Evolutionary conservation across 2,888 invertebrate species (phyloP).

Genomic region (Tridacna crocea): DNA sequence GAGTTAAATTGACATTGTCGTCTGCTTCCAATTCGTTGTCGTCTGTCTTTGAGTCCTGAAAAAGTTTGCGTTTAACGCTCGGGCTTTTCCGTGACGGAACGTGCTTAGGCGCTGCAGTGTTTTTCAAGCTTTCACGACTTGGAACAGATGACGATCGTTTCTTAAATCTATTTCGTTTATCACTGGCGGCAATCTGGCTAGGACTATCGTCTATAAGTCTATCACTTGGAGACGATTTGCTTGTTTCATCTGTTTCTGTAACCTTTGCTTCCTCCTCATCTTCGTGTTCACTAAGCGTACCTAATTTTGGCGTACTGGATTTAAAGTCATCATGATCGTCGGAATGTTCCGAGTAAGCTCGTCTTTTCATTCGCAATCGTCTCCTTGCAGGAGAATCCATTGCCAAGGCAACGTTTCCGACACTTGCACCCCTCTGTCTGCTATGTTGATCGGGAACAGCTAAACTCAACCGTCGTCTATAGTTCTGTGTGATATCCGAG

Average conservation of each 20-base stretch:
- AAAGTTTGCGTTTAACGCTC: constrained; percentile 34
- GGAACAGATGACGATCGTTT: neutral
- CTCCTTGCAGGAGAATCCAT: constrained; percentile 55
- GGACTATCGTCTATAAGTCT: neutral
- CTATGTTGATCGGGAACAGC: constrained; percentile 47
- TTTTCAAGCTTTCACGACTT: constrained; percentile 1
- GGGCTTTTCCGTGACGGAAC: constrained; percentile 48
- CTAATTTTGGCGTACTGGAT: constrained; percentile 5
- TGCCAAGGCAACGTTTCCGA: constrained; percentile 48
- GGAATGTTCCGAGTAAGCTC: constrained; percentile 31
- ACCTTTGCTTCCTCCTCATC: constrained; percentile 7
- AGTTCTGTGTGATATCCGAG: constrained; percentile 57
- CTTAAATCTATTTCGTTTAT: constrained; percentile 6
- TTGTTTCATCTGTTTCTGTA: constrained; percentile 7
- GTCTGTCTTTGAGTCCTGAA: constrained; percentile 24
- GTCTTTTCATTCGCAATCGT: constrained; percentile 38
- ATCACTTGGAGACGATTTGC: constrained; percentile 11
- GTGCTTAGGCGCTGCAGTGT: constrained; percentile 22
- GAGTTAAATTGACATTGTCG: neutral
- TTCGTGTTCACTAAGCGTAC: constrained; percentile 9
- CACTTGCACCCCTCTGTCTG: constrained; percentile 49
- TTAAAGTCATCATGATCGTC: constrained; percentile 3
- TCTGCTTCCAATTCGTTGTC: neutral
- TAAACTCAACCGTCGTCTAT: constrained; percentile 66
- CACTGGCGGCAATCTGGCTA: neutral